Evolutionary conservation across 2,888 invertebrate genomes (phyloP), one percentile per base, ranked within the genome.

Genomic region (Coremacera marginata): DNA sequence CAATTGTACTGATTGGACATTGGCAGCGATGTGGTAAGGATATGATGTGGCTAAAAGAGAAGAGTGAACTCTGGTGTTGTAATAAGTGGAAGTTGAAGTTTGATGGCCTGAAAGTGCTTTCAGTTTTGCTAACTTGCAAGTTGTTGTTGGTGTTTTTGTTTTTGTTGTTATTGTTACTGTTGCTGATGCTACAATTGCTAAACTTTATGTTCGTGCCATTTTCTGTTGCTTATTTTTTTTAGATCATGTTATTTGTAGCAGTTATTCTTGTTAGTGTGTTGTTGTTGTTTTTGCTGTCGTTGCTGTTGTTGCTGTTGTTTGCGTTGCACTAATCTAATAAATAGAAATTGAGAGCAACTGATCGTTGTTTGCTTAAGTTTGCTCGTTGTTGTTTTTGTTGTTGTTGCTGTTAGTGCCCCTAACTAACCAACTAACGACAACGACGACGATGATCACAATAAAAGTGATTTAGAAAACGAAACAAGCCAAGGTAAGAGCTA

Each of bases 311-410:
- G 73, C 52, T 70, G 60, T 44, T 27, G 44, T 51, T 73, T 51
- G 31, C 37, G 51, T 19, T 49, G 37, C 74, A 82, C 84, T 84
- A 86, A 85, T 86, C 86, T 86, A 86, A 86, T 86, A 86, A 68
- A 85, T 84, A 85, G 84, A 85, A 86, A 86, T 86, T 85, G 86
- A 86, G 85, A 84, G 86, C 86, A 86, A 85, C 22, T 51, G 27
- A 22, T 49, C 51, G 67, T 44, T 44, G 44, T 44, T 44, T 44
- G 44, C 44, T 44, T 44, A 44, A 44, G 44, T 44, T 44, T 44
- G 11, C 2, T 14, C 11, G 44, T 25, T 55, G 7, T 55, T 55
- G 7, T 22, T 60, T 2, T 14, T 44, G 44, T 25, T 55, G 7
- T 55, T 55, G 7, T 22, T 60, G 57, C 25, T 60, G 57, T 25